Percentiles rank a stretch among this genome's conserved stretches.
phyloP scores from a whole-genome alignment of 2,888 invertebrate genomes.

The Conomelus anceps region DNA sequence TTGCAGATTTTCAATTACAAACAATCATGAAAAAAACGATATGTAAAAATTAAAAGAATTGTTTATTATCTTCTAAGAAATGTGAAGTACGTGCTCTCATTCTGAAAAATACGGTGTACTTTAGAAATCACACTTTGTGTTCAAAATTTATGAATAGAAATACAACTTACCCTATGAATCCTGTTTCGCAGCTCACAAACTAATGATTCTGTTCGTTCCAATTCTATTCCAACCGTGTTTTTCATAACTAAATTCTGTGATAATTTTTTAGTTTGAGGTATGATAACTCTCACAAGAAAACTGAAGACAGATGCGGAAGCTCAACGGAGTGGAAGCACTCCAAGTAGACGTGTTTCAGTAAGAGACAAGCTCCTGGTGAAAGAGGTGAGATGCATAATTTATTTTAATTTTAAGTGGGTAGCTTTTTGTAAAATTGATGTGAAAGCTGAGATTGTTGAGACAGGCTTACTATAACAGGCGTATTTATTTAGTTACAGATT shows the following conservation, averaged over 20 bases:
- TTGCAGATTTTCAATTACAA: not conserved
- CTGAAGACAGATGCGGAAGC: slow-evolving; percentile 50
- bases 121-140: not conserved
- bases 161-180: not conserved
- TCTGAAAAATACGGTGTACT: not conserved
- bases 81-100: not conserved
- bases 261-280: slow-evolving; percentile 38
- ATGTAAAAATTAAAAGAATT: not conserved
- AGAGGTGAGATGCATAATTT: slow-evolving; percentile 57
- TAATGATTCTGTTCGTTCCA: not conserved
- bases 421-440: no score
- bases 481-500: no score
- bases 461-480: no score
- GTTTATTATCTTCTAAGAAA: not conserved
- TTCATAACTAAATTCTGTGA: not conserved
- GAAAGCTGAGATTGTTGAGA: no score
- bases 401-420: no score
- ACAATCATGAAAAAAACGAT: not conserved
- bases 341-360: slow-evolving; percentile 58
- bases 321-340: slow-evolving; percentile 24
- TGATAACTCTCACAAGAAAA: slow-evolving; percentile 69
- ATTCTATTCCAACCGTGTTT: not conserved
- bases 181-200: not conserved
- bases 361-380: slow-evolving; percentile 72
- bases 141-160: not conserved